phyloP scores from a whole-genome alignment of 2,888 invertebrate genomes.

The Dicyrtoma fusca region DNA sequence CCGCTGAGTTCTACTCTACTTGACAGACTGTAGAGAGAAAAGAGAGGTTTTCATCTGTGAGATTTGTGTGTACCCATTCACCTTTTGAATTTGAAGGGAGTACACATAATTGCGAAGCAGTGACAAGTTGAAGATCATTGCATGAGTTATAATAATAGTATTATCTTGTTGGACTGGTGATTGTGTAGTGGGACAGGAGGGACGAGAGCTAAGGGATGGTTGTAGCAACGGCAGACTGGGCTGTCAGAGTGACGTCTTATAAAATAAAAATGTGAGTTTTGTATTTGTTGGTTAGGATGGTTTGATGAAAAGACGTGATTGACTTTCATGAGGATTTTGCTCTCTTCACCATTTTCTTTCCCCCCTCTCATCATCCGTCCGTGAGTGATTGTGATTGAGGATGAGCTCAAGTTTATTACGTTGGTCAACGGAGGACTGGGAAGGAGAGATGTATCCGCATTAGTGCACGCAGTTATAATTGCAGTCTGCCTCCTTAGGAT shows the following conservation, averaged over 20 bases:
- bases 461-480: conserved; percentile 16
- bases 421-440: background rate
- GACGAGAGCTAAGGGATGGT: background rate
- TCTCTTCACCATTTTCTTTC: conserved; percentile 15
- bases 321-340: conserved; percentile 31
- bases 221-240: background rate
- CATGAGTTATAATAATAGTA: conserved; percentile 24
- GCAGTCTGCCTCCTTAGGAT: conserved; percentile 11
- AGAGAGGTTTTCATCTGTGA: too few relatives aligned
- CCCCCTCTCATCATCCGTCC: conserved; percentile 8
- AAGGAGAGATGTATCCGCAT: conserved; percentile 10
- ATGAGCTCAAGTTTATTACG: too few relatives aligned
- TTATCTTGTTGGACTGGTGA: conserved; percentile 3
- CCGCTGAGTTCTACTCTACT: too few relatives aligned
- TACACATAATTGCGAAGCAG: conserved; percentile 5
- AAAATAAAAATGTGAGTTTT: background rate
- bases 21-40: too few relatives aligned
- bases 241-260: background rate
- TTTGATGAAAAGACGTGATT: conserved; percentile 18
- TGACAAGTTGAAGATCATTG: conserved; percentile 9
- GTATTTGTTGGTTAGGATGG: background rate
- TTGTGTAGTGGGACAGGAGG: background rate
- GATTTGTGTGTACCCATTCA: too few relatives aligned
- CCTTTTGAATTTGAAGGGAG: background rate
- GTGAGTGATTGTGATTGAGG: conserved; percentile 1